Conservation (phyloP, 2,888 invertebrate genomes). For the Oxycera nigricornis region DNA sequence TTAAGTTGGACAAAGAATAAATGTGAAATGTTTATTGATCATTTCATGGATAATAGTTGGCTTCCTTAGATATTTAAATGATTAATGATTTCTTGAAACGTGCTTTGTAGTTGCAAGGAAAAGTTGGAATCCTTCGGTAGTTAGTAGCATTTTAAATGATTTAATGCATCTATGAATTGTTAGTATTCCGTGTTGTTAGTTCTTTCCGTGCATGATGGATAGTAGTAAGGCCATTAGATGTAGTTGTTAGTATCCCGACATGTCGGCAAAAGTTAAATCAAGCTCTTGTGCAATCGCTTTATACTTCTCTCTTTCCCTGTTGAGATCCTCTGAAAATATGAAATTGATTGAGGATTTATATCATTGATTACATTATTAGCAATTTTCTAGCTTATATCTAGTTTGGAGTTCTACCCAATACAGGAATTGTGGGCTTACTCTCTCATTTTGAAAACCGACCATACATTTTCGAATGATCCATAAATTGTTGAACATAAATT, state of each 20-base stretch:
- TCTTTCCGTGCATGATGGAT: not conserved
- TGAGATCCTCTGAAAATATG: conserved; percentile 79
- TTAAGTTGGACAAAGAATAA: too few relatives aligned
- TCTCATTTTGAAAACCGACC: too few relatives aligned
- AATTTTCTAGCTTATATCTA: too few relatives aligned
- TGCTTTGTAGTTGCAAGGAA: not conserved
- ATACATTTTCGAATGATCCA: too few relatives aligned
- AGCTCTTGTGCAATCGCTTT: conserved; percentile 98
- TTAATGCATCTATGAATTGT: not conserved
- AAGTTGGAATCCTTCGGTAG: not conserved
- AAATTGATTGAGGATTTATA: too few relatives aligned
- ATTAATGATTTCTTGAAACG: not conserved
- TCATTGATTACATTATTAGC: too few relatives aligned
- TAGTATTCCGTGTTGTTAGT: not conserved
- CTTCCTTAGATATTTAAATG: not conserved
- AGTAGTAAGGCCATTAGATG: not conserved
- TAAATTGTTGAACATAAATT: too few relatives aligned
- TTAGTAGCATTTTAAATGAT: not conserved
- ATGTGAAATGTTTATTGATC: too few relatives aligned
- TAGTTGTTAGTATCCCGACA: conserved; percentile 67
- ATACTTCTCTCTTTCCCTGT: conserved; percentile 94
- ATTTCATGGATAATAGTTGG: too few relatives aligned
- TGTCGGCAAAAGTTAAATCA: conserved; percentile 95
- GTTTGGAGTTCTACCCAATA: too few relatives aligned
- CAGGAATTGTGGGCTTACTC: too few relatives aligned